Conservation (phyloP, 2,113 vertebrate species). For the Nibea albiflora region DNA sequence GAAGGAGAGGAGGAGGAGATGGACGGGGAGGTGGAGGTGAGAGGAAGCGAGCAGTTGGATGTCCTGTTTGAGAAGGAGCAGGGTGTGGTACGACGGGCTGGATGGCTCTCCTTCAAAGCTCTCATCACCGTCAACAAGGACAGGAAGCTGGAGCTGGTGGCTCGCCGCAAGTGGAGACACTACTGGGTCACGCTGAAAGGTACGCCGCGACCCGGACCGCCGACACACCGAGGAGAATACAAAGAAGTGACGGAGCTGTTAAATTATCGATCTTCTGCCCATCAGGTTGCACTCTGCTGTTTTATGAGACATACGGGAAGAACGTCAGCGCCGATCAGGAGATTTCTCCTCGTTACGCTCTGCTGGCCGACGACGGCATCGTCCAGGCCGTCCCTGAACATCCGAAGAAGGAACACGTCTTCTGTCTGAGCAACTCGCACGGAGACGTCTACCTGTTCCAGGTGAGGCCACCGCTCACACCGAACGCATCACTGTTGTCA, state of each 20-base stretch:
- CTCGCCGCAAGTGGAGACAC: constrained; percentile 90
- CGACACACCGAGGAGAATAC: not conserved
- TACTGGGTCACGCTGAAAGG: constrained; percentile 97
- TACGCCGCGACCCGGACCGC: constrained; percentile 38
- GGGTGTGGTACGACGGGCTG: constrained; percentile 92
- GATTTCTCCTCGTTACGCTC: constrained; percentile 84
- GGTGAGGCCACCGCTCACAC: constrained; percentile 76
- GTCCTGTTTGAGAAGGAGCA: constrained; percentile 92
- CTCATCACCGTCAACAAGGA: constrained; percentile 91
- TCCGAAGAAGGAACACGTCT: constrained; percentile 93
- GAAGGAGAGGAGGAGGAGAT: constrained; percentile 58
- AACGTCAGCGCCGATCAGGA: constrained; percentile 82
- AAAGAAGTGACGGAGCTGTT: too few relatives aligned
- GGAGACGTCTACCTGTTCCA: constrained; percentile 95
- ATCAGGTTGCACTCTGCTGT: constrained; percentile 91
- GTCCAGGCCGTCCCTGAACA: constrained; percentile 94
- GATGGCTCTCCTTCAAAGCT: constrained; percentile 94
- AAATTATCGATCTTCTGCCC: not conserved
- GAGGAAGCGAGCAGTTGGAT: constrained; percentile 87
- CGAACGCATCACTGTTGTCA: not conserved
- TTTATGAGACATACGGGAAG: constrained; percentile 90
- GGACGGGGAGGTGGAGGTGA: constrained; percentile 67
- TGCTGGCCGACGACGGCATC: constrained; percentile 91
- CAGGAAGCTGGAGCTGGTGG: constrained; percentile 90
- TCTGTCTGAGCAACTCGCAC: constrained; percentile 94